Evolutionary conservation across 2,888 invertebrate species (phyloP), one percentile per base, ranked within the genome.

Genomic region (Merodon equestris): DNA sequence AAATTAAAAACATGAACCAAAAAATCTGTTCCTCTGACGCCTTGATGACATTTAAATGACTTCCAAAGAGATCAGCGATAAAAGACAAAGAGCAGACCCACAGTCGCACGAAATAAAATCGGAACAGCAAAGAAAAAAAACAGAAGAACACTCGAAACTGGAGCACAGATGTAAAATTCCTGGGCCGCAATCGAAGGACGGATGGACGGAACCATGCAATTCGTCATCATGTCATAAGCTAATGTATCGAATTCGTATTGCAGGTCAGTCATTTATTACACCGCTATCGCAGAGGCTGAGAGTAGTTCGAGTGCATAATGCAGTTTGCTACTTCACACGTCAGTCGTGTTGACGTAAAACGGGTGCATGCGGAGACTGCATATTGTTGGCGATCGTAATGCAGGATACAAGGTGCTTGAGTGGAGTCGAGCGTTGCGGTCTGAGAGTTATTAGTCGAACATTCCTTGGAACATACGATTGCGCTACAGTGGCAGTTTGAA

Each of bases 11-110:
- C 58, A n/a, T n/a, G n/a, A n/a, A n/a, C n/a, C n/a, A n/a, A n/a
- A n/a, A 45, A 67, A 57, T 56, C 73, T 67, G 47, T 63, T 66
- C 57, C 67, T 56, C 73, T 73, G 77, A 77, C 61, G 72, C 72
- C 77, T 73, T 77, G 77, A 77, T 73, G 77, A 77, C 77, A 77
- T 77, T 77, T 77, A 73, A 77, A 77, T 73, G 77, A 71, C 70
- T 42, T 63, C 27, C 48, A 44, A 61, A 63, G 61, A 67, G 58
- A 68, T 68, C 67, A 77, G 53, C 73, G 77, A 77, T 77, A 68
- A 77, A 73, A 68, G 63, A 53, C 67, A 57, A 67, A 66, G 56
- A 74, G 36, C 48, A 51, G 18, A 19, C n/a, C 1, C 15, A 44
- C 2, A 27, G 27, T 27, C 27, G 7, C 27, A 27, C 7, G 27